Base-by-base conservation (phyloP, 2,113 vertebrate genomes). In the Rhabdornis inornatus region DNA sequence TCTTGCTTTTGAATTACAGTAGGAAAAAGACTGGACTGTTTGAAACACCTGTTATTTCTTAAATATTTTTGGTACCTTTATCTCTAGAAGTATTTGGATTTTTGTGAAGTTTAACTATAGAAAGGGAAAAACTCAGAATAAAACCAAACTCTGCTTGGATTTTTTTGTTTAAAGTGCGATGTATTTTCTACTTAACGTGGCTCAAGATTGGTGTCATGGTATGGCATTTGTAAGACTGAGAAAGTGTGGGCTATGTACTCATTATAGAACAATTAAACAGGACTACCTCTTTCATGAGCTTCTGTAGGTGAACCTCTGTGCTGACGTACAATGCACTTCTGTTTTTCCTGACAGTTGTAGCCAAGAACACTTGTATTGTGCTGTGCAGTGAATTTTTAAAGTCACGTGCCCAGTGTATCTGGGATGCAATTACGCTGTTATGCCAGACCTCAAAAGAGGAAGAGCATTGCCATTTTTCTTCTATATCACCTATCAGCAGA, bases 321-420 rank as follows among this genome's bases (percentile, higher is more conserved):
- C 45, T 92, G 80, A 84, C 49, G 69, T 91, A 20, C 52, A 79
- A 2, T 18, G 39, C 0, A 1, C 37, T 94, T 69, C 45, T 75
- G 56, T 40, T 93, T 89, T 60, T 66, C 59, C 68, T 86, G 75
- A 53, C 18, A 6, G 39, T 66, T 13, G 25, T 39, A 87, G 71
- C 72, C 60, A 89, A 75, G 47, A 92, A 60, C 53, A 66, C 37
- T 87, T 82, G 60, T 70, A 55, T 37, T 94, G 65, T 94, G 68
- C 86, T 87, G 52, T 6, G 6, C 76, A 78, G 85, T 92, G 83
- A 71, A 89, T 83, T 91, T 95, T 89, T 96, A 60, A 86, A 78
- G 60, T 87, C 1, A 1, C 28, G 19, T 70, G 44, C 44, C 47
- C 39, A 17, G 33, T 47, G 21, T 68, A 90, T 45, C 44, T 87